Base-by-base conservation (phyloP, 2,113 vertebrate species). In the Prinia subflava region DNA sequence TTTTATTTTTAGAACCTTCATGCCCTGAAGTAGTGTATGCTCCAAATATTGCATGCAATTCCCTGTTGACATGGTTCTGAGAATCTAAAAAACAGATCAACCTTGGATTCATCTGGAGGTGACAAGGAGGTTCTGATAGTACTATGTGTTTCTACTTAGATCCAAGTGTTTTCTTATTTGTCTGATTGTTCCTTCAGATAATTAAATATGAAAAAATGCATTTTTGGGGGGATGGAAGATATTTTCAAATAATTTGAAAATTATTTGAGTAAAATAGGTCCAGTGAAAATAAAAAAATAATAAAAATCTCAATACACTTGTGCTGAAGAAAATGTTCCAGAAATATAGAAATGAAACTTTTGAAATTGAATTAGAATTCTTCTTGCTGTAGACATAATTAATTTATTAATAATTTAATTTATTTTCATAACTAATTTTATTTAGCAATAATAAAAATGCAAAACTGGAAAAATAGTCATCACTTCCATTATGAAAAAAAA, bases 1-100 rank as follows among this genome's bases (percentile, higher is more conserved):
- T 87, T 90, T 90, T 95, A 92, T 95, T 94, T 94, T 94, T 92
- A 84, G 91, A 87, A 81, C 10, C 10, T 83, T 75, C 56, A 59
- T 78, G 42, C 33, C 73, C 77, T 91, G 69, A 89, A 94, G 73
- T 82, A 55, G 15, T 55, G 35, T 59, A 35, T 60, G 81, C 44
- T 92, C 64, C 69, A 87, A 78, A 87, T 82, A 84, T 16, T 83
- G 15, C 37, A 56, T 53, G 15, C 59, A 76, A 60, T 79, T 85
- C 67, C 28, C 57, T 56, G 18, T 31, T 57, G 49, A 46, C 1
- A 5, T 16, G 80, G 23, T 69, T 91, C 53, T 83, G 42, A 73
- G 79, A 68, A 73, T 65, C 57, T 71, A 35, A 69, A 89, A 89
- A 84, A 60, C 4, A 59, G 31, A 71, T 44, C 44, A 79, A 52